phyloP scores from a whole-genome alignment of 1,140 invertebrate species.

The Hycleus phaleratus region DNA sequence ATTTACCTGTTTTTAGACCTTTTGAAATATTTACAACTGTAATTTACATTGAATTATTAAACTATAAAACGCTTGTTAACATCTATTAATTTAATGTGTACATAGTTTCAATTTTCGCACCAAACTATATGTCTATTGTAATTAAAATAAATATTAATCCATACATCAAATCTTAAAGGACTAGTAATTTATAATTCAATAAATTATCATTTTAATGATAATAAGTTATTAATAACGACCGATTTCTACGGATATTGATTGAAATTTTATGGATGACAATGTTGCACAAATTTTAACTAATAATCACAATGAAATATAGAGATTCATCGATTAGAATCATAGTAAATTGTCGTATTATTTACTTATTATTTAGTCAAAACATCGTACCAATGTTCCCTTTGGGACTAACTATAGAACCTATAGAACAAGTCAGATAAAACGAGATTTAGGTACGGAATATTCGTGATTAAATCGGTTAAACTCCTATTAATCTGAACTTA shows the following conservation, averaged over 20 bases:
- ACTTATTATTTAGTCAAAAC: slow-evolving; percentile 4
- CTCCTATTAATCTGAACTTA: too few species aligned
- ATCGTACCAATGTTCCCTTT: not conserved
- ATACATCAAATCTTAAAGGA: not conserved
- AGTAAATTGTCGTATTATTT: slow-evolving; percentile 3
- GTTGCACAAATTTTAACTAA: too few species aligned
- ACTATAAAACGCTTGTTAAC: slow-evolving; percentile 16
- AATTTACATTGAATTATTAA: slow-evolving; percentile 14
- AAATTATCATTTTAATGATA: not conserved
- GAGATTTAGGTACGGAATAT: slow-evolving; percentile 4
- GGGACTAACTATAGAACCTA: slow-evolving; percentile 1
- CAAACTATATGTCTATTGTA: slow-evolving; percentile 2
- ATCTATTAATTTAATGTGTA: slow-evolving; percentile 13
- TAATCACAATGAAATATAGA: not conserved
- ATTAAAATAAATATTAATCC: not conserved
- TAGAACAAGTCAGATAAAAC: slow-evolving; percentile 5
- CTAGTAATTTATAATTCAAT: not conserved
- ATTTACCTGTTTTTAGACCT: slow-evolving; percentile 10
- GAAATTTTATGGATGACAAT: too few species aligned
- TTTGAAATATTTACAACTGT: slow-evolving; percentile 12
- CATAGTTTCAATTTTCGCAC: slow-evolving; percentile 9
- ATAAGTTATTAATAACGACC: too few species aligned
- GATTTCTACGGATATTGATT: too few species aligned
- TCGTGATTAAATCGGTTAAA: not conserved
- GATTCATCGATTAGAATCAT: not conserved